Evolutionary conservation across 2,888 invertebrate species (phyloP).

Genomic region (Drosophila barbarae): DNA sequence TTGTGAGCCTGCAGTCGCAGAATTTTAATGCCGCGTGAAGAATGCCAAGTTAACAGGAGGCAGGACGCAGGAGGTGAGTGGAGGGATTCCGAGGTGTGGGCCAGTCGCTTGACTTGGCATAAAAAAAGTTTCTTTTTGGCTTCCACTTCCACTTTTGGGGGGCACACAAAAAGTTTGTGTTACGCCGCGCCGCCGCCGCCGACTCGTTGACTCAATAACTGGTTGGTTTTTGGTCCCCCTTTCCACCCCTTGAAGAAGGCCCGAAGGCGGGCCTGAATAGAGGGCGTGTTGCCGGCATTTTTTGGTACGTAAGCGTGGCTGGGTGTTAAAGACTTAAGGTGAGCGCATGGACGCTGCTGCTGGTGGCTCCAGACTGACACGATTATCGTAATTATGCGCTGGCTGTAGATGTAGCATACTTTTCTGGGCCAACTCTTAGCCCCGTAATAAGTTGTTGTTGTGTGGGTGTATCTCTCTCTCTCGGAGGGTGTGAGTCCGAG

Average conservation of each 20-base stretch:
- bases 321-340: conserved; percentile 37
- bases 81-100: conserved; percentile 15
- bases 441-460: conserved; percentile 37
- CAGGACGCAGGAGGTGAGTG: neutral
- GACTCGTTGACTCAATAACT: conserved; percentile 70
- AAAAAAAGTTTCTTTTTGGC: conserved; percentile 55
- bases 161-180: conserved; percentile 62
- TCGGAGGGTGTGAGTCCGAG: conserved; percentile 3
- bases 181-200: conserved; percentile 58
- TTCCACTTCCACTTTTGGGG: conserved; percentile 48
- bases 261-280: conserved; percentile 24
- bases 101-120: conserved; percentile 49
- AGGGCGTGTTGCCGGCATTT: conserved; percentile 19
- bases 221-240: conserved; percentile 37
- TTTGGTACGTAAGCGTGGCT: conserved; percentile 14
- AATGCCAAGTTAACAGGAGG: conserved; percentile 37
- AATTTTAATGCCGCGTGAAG: conserved; percentile 68
- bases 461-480: conserved; percentile 11
- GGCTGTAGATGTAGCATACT: conserved; percentile 64
- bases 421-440: conserved; percentile 60
- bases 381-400: conserved; percentile 76
- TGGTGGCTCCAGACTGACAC: conserved; percentile 60
- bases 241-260: conserved; percentile 1
- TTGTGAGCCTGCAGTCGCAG: conserved; percentile 52
- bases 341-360: conserved; percentile 24